Evolutionary conservation across 2,113 vertebrate genomes (phyloP), one percentile per base, ranked within the genome.

Genomic region (Serinus canaria): DNA sequence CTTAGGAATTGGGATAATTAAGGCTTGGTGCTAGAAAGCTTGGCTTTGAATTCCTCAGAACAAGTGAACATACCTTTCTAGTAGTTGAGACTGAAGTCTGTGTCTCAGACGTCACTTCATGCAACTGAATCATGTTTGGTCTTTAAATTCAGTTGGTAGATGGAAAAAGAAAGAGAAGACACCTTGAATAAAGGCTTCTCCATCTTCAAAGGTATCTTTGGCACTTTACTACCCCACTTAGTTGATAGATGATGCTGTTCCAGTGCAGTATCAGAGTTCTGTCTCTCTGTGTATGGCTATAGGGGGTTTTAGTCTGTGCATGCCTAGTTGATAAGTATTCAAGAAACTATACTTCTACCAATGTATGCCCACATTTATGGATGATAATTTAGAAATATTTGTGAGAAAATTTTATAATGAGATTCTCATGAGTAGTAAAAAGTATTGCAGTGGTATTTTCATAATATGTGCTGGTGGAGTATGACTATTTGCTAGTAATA

Each of bases 401-500:
- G n/a, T 58, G 43, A 70, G 43, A 79, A 91, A 68, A 82, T 28
- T 37, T 67, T 84, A 5, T 68, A 30, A 44, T 56, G 52, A 74
- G 78, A 31, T 82, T 85, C 41, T 77, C 27, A 12, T 37, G 50
- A 85, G 58, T 55, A 76, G 43, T 2, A 6, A 79, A 46, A 87
- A 62, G 33, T 74, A 73, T 90, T 90, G 31, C 17, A 73, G n/a
- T 53, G 43, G 50, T 76, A 49, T 62, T 92, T 91, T 92, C 74
- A 41, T 67, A 76, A 14, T 43, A 66, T 7, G 6, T 72, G 58
- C 56, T 68, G 47, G 47, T 91, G 55, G 63, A 92, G 17, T 69
- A 28, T 43, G n/a, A 63, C n/a, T 88, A 9, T 77, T 93, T 94
- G 70, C 50, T 64, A 77, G 53, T 88, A 89, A 91, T 95, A 92